Conservation (phyloP, 2,797 vertebrate species). For the Synaphobranchus kaupii region DNA sequence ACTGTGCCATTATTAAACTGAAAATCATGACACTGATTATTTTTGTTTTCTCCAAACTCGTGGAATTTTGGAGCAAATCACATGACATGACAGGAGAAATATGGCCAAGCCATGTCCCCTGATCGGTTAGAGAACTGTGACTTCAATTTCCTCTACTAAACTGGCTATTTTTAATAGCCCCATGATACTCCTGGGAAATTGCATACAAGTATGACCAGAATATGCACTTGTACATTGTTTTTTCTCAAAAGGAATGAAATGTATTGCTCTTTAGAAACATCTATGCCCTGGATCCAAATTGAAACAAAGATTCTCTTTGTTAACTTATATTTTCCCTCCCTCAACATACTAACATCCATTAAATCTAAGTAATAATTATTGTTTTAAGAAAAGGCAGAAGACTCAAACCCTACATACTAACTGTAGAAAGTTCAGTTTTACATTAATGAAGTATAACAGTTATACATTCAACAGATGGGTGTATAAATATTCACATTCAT, state of each 20-base stretch:
- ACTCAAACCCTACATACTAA: constrained; percentile 1
- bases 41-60: constrained; percentile 16
- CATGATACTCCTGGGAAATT: neutral
- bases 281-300: neutral
- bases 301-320: neutral
- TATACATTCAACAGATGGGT: no score
- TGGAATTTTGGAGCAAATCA: neutral
- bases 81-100: neutral
- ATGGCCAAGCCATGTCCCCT: neutral
- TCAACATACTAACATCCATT: neutral
- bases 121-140: neutral
- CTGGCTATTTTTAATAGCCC: neutral
- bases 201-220: neutral
- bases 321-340: neutral
- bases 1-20: neutral
- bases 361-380: neutral
- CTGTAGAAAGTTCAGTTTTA: neutral
- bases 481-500: no score
- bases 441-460: neutral
- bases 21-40: neutral
- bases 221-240: neutral
- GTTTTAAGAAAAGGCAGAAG: neutral
- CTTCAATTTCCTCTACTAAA: neutral
- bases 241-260: neutral
- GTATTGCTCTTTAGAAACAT: neutral